A percentile compares a stretch with the other conserved stretches of the same genome.
Evolutionary conservation across 2,113 vertebrate genomes (phyloP).

Genomic region (Archocentrus centrarchus): DNA sequence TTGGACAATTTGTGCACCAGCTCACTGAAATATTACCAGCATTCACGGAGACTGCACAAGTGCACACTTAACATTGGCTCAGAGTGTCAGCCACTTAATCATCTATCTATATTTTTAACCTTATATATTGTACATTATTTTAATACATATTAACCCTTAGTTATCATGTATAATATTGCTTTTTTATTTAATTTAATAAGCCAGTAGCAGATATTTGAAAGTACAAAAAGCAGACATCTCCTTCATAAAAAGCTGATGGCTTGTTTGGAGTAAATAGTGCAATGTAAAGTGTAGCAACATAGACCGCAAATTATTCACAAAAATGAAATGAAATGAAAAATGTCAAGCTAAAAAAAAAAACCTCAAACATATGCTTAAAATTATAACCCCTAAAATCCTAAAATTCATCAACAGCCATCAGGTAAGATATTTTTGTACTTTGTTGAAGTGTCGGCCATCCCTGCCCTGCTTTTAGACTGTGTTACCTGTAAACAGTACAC

Average conservation of each 20-base stretch:
- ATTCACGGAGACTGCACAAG: neutral
- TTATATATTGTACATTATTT: neutral
- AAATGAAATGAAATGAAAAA: neutral
- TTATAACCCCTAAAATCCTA: too few species aligned
- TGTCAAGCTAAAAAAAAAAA: fast-evolving
- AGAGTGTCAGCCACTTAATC: too few species aligned
- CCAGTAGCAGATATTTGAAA: too few species aligned
- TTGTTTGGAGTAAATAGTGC: neutral
- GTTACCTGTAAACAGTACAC: neutral
- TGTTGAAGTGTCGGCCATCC: neutral
- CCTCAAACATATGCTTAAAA: neutral
- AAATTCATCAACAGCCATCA: neutral
- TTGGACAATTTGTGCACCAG: neutral
- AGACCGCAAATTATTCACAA: neutral
- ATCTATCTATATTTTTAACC: too few species aligned
- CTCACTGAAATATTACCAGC: neutral
- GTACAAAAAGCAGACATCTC: too few species aligned
- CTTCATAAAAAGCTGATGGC: neutral
- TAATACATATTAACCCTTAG: neutral
- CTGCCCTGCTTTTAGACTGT: neutral
- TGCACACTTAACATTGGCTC: too few species aligned
- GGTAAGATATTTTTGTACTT: neutral
- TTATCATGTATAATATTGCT: too few species aligned
- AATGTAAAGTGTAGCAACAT: neutral
- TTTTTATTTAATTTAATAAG: too few species aligned